These are phyloP conservation scores for Aphelocoma californica DNA, from an alignment of 2,797 vertebrate species.

Conservation along the genomic window DNA sequence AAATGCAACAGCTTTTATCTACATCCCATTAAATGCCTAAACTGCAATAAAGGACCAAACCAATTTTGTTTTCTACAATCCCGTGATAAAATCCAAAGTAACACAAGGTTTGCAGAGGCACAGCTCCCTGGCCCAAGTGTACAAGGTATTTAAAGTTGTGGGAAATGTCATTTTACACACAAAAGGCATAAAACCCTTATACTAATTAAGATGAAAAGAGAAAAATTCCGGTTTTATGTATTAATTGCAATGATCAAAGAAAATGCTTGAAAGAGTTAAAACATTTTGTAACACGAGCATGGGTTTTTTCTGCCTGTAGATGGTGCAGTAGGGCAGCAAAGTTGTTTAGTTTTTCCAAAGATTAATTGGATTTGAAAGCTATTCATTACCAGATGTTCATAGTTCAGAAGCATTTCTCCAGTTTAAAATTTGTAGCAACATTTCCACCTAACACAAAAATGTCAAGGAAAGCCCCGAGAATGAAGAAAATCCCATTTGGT, in stretches of 20 bases:
- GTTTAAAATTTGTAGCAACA: neutral
- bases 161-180: neutral
- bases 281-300: neutral
- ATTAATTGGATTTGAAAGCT: neutral
- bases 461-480: neutral
- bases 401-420: conserved; percentile 4
- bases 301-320: neutral
- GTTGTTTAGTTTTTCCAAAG: neutral
- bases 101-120: neutral
- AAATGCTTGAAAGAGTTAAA: neutral
- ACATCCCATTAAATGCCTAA: neutral
- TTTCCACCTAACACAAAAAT: neutral
- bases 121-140: neutral
- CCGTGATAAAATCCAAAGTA: neutral
- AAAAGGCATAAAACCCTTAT: neutral
- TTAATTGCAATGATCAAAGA: neutral
- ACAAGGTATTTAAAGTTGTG: neutral
- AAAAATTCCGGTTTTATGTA: neutral
- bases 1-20: conserved; percentile 38
- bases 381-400: conserved; percentile 12
- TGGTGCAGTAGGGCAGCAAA: conserved; percentile 55
- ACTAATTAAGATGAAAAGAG: neutral
- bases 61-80: neutral
- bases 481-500: neutral
- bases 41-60: neutral